Percentiles rank a stretch among this genome's conserved stretches.
phyloP scores from a whole-genome alignment of 2,113 vertebrate genomes.

The Paralichthys olivaceus region DNA sequence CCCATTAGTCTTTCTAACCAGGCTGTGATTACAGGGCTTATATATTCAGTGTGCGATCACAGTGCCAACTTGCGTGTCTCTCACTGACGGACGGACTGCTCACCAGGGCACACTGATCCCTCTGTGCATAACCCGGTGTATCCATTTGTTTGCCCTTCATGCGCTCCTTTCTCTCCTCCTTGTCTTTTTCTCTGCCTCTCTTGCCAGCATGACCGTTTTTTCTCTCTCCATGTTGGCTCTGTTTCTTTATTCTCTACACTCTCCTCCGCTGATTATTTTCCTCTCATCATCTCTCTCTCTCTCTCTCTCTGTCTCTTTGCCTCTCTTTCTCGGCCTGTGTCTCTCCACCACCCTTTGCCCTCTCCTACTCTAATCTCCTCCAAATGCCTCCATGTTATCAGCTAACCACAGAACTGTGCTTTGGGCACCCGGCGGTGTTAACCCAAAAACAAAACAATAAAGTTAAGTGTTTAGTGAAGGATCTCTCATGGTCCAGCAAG shows the following conservation, averaged over 20 bases:
- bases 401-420: conserved; percentile 60
- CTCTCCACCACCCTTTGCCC: conserved; percentile 42
- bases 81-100: conserved; percentile 45
- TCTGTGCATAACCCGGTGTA: conserved; percentile 29
- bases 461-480: conserved; percentile 61
- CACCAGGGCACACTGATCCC: conserved; percentile 55
- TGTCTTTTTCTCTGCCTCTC: no score
- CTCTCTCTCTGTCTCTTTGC: conserved; percentile 27
- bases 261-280: conserved; percentile 40
- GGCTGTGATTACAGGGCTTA: conserved; percentile 65
- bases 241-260: conserved; percentile 10
- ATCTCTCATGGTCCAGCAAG: conserved; percentile 36
- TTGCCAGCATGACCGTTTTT: background rate
- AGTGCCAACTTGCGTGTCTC: conserved; percentile 50
- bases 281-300: conserved; percentile 13
- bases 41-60: conserved; percentile 65
- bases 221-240: conserved; percentile 22
- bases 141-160: conserved; percentile 55
- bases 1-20: conserved; percentile 68
- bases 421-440: conserved; percentile 56
- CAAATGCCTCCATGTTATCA: conserved; percentile 69
- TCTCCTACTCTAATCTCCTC: conserved; percentile 57
- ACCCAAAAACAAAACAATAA: conserved; percentile 58
- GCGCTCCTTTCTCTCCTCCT: conserved; percentile 20
- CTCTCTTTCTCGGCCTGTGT: conserved; percentile 18